Evolutionary conservation across 2,113 vertebrate species (phyloP).

Genomic region (Mesocricetus auratus): DNA sequence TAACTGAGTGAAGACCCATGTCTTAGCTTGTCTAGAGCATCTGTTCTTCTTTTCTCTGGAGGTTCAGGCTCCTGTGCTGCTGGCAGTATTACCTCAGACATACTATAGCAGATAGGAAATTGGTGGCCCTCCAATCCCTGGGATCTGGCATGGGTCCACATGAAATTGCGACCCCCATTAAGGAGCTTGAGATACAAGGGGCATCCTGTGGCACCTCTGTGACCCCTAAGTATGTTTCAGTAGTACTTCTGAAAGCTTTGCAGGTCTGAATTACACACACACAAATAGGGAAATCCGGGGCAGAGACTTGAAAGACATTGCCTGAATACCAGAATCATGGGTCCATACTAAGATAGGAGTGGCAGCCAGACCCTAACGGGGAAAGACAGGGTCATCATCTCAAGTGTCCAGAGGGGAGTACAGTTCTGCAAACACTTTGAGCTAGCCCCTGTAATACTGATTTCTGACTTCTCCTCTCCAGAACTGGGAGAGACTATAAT

Average conservation of each 20-base stretch:
- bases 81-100: not conserved
- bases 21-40: accelerated
- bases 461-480: not conserved
- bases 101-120: not conserved
- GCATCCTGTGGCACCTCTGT: not conserved
- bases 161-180: no score
- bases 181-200: not conserved
- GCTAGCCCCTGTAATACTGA: not conserved
- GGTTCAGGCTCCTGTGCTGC: not conserved
- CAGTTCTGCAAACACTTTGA: not conserved
- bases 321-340: accelerated
- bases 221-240: not conserved
- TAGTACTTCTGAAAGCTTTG: not conserved
- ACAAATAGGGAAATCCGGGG: not conserved
- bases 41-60: not conserved
- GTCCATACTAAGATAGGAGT: not conserved
- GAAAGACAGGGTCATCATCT: not conserved
- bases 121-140: not conserved
- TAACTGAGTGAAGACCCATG: accelerated
- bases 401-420: accelerated
- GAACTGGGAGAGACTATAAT: not conserved
- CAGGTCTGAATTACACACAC: accelerated
- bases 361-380: not conserved
- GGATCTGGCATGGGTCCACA: no score
- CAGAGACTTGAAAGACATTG: not conserved